phyloP scores from a whole-genome alignment of 2,797 vertebrate genomes.

The Scarus forsteni region DNA sequence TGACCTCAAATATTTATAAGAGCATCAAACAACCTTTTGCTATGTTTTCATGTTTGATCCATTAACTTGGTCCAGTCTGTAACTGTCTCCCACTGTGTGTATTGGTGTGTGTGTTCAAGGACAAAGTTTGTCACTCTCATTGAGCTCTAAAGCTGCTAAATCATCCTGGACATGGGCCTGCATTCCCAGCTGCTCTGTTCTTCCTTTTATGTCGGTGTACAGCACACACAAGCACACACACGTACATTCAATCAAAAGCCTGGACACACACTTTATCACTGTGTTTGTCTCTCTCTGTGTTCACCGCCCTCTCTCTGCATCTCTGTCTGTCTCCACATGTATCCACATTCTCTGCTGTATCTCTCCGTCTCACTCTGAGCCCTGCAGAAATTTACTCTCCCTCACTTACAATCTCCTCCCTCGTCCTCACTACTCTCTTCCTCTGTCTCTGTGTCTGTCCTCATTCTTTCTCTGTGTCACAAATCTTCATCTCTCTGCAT shows the following conservation, averaged over 20 bases:
- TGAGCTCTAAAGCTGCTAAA: constrained; percentile 50
- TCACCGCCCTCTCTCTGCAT: constrained; percentile 15
- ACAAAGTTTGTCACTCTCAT: constrained; percentile 34
- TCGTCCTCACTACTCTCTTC: constrained; percentile 9
- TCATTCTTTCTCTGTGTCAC: constrained; percentile 56
- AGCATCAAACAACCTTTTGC: not conserved
- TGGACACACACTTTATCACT: constrained; percentile 22
- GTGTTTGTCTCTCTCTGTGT: constrained; percentile 16
- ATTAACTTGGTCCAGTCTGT: not conserved
- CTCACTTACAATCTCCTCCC: constrained; percentile 15
- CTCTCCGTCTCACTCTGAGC: constrained; percentile 43
- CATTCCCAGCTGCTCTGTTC: constrained; percentile 75
- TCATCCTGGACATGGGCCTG: constrained; percentile 51
- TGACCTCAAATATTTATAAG: not conserved
- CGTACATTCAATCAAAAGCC: constrained; percentile 10
- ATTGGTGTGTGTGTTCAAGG: constrained; percentile 38
- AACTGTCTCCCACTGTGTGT: not conserved
- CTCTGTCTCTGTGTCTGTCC: constrained; percentile 53
- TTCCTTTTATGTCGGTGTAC: constrained; percentile 34
- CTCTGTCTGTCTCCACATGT: constrained; percentile 36
- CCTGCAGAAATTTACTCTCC: constrained; percentile 63
- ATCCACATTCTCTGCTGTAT: constrained; percentile 28
- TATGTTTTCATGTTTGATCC: not conserved
- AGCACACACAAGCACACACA: constrained; percentile 13
- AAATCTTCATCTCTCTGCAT: constrained; percentile 38